A percentile compares a stretch with the other conserved stretches of the same genome.
These are phyloP conservation scores for Lethenteron camtschaticum DNA, from an alignment of 2,113 vertebrate genomes.

Conservation along the genomic window DNA sequence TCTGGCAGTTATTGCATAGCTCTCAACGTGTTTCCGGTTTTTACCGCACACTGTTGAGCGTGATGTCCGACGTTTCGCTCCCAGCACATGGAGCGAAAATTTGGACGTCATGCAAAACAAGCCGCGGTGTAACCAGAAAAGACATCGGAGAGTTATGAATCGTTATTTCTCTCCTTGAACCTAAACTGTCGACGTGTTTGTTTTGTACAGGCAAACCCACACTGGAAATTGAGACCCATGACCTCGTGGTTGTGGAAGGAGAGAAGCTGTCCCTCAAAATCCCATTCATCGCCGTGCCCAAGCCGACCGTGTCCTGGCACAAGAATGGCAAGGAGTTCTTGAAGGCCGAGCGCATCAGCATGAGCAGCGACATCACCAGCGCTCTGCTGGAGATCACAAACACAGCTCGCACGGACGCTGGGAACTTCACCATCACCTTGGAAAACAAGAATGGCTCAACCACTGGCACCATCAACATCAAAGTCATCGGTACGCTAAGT, in stretches of 20 bases:
- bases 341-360: conserved; percentile 40
- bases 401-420: conserved; percentile 47
- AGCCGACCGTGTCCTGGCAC: conserved; percentile 61
- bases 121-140: too few relatives aligned
- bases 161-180: too few relatives aligned
- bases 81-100: too few relatives aligned
- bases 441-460: conserved; percentile 62
- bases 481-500: conserved; percentile 62
- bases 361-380: conserved; percentile 49
- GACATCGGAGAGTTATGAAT: too few relatives aligned
- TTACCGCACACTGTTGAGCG: too few relatives aligned
- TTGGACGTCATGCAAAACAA: too few relatives aligned
- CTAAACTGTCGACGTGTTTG: conserved; percentile 7
- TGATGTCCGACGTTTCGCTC: too few relatives aligned
- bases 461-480: conserved; percentile 57
- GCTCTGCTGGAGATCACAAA: conserved; percentile 53
- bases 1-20: too few relatives aligned
- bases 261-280: conserved; percentile 61
- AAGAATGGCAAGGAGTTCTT: conserved; percentile 63
- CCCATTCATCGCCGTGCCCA: conserved; percentile 69
- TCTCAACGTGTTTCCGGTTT: too few relatives aligned
- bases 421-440: conserved; percentile 51
- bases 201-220: conserved; percentile 46
- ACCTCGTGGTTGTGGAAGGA: conserved; percentile 63
- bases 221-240: conserved; percentile 48